These are phyloP conservation scores for Incurvaria masculella DNA, from an alignment of 2,888 invertebrate species.

Conservation along the genomic window DNA sequence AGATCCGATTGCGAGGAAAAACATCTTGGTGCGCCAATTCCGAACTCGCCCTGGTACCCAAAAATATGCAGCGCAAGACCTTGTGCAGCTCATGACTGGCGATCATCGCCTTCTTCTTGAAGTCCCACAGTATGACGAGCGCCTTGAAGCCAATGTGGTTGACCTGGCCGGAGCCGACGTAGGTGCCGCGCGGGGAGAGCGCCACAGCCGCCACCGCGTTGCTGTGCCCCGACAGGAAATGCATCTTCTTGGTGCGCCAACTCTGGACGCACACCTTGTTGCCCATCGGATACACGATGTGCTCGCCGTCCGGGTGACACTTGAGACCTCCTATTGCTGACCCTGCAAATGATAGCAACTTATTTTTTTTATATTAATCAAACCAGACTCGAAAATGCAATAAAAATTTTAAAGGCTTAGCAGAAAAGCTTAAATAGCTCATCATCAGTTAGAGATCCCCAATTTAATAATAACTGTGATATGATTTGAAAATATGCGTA, in stretches of 20 bases:
- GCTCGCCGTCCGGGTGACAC: slow-evolving; percentile 67
- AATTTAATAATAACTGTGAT: no score
- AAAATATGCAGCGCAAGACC: no score
- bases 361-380: no score
- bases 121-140: slow-evolving; percentile 85
- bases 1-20: no score
- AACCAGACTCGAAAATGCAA: no score
- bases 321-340: slow-evolving; percentile 58
- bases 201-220: slow-evolving; percentile 76
- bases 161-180: slow-evolving; percentile 85
- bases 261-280: slow-evolving; percentile 73
- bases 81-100: slow-evolving; percentile 81
- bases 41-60: no score
- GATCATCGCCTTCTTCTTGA: slow-evolving; percentile 57
- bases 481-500: no score
- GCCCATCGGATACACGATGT: slow-evolving; percentile 75
- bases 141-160: slow-evolving; percentile 91
- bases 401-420: no score
- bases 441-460: no score
- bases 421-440: no score
- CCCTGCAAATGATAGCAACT: slow-evolving; percentile 23
- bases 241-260: slow-evolving; percentile 66
- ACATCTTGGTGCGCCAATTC: no score
- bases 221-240: slow-evolving; percentile 75
- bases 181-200: slow-evolving; percentile 72